Percentiles rank a stretch among this genome's conserved stretches.
phyloP scores from a whole-genome alignment of 2,888 invertebrate genomes.

The Liopterus haemorrhoidalis region DNA sequence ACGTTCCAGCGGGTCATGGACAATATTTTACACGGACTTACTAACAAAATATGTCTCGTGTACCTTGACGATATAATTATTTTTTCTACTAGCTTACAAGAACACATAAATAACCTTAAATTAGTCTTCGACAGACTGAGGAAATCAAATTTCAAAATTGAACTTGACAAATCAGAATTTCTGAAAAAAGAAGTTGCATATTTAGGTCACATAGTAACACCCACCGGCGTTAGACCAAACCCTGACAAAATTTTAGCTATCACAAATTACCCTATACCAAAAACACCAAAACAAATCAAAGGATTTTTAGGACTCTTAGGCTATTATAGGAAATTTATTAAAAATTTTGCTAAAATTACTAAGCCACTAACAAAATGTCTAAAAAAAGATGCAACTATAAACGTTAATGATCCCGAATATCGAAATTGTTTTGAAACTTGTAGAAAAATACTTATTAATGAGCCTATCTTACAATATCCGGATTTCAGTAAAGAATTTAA shows the following conservation, averaged over 20 bases:
- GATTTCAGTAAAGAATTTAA: slow-evolving; percentile 37
- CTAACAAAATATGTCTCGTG: slow-evolving; percentile 30
- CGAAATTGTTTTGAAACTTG: slow-evolving; percentile 7
- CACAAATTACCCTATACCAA: slow-evolving; percentile 29
- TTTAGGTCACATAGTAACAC: slow-evolving; percentile 36
- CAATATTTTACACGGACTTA: slow-evolving; percentile 29
- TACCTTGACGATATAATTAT: slow-evolving; percentile 39
- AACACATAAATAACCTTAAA: slow-evolving; percentile 32
- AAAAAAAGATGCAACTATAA: slow-evolving; percentile 30
- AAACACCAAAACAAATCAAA: slow-evolving; percentile 33
- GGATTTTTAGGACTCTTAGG: slow-evolving; percentile 30
- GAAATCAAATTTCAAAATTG: slow-evolving; percentile 32
- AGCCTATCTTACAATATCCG: slow-evolving; percentile 39
- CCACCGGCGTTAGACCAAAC: slow-evolving; percentile 35
- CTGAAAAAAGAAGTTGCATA: slow-evolving; percentile 32
- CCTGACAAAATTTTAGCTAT: slow-evolving; percentile 35
- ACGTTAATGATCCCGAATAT: background rate
- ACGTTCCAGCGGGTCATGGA: slow-evolving; percentile 36
- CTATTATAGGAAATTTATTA: slow-evolving; percentile 35
- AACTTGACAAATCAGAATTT: slow-evolving; percentile 33
- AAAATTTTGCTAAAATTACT: slow-evolving; percentile 29
- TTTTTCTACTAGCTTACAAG: slow-evolving; percentile 33
- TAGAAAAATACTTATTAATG: slow-evolving; percentile 17
- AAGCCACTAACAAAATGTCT: slow-evolving; percentile 35
- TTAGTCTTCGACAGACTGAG: slow-evolving; percentile 31